These are phyloP conservation scores for Chaenocephalus aceratus DNA, from an alignment of 2,113 vertebrate genomes.

Conservation along the genomic window DNA sequence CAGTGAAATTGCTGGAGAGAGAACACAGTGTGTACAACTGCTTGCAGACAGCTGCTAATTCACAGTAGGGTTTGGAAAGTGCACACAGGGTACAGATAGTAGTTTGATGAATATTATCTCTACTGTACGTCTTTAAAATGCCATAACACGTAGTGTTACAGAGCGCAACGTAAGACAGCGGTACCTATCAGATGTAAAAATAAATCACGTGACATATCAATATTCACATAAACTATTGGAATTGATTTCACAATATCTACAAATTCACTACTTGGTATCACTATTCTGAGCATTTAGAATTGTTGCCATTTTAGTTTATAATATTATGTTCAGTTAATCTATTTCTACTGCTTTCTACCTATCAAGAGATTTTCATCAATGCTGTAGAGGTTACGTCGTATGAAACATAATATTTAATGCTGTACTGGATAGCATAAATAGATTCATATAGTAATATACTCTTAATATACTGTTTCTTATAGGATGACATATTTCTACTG, in stretches of 20 bases:
- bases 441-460: constrained; percentile 79
- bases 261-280: constrained; percentile 80
- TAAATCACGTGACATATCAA: constrained; percentile 76
- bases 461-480: constrained; percentile 74
- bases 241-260: constrained; percentile 82
- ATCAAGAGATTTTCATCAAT: constrained; percentile 71
- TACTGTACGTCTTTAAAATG: constrained; percentile 62
- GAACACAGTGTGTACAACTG: constrained; percentile 76
- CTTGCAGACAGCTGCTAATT: constrained; percentile 77
- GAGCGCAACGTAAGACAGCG: constrained; percentile 68
- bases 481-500: constrained; percentile 68
- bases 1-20: constrained; percentile 74
- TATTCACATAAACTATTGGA: constrained; percentile 76
- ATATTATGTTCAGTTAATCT: constrained; percentile 60
- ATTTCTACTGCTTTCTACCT: constrained; percentile 75
- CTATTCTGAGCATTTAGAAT: constrained; percentile 67
- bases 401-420: constrained; percentile 78
- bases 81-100: constrained; percentile 76
- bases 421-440: constrained; percentile 80
- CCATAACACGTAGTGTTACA: constrained; percentile 76
- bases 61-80: constrained; percentile 80
- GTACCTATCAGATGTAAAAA: constrained; percentile 75
- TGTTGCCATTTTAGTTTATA: constrained; percentile 70
- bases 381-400: constrained; percentile 73
- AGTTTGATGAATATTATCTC: constrained; percentile 64